Conservation (phyloP, 2,113 vertebrate species). For the Shinisaurus crocodilurus region DNA sequence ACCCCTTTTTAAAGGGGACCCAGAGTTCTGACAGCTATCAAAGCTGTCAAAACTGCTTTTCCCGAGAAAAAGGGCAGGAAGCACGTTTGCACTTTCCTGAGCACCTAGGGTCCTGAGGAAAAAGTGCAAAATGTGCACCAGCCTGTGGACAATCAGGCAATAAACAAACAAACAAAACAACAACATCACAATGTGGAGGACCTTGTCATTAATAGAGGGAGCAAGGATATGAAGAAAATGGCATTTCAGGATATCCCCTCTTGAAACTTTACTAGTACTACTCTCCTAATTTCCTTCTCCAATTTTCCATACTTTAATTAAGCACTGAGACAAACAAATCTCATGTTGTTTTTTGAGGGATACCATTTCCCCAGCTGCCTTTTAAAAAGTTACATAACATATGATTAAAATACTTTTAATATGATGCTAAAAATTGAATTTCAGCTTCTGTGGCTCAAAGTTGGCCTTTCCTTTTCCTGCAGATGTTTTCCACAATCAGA, state of each 20-base stretch:
- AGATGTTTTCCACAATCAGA: slow-evolving; percentile 61
- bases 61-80: too few relatives aligned
- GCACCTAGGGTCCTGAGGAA: too few relatives aligned
- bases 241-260: background rate
- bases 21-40: too few relatives aligned
- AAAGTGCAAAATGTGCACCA: too few relatives aligned
- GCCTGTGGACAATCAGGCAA: too few relatives aligned
- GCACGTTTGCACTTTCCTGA: too few relatives aligned
- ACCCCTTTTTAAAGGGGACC: too few relatives aligned
- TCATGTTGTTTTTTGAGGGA: background rate
- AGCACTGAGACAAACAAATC: background rate
- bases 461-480: slow-evolving; percentile 48
- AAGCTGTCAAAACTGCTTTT: too few relatives aligned
- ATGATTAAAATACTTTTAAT: background rate
- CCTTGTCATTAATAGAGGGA: too few relatives aligned
- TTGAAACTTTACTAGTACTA: background rate
- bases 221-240: background rate
- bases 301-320: slow-evolving; percentile 11
- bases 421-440: slow-evolving; percentile 43
- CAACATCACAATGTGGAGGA: too few relatives aligned
- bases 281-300: background rate
- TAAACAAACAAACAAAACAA: too few relatives aligned
- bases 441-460: slow-evolving; percentile 40
- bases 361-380: background rate
- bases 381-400: background rate